phyloP scores from a whole-genome alignment of 2,888 invertebrate genomes.

The Lycaena phlaeas region DNA sequence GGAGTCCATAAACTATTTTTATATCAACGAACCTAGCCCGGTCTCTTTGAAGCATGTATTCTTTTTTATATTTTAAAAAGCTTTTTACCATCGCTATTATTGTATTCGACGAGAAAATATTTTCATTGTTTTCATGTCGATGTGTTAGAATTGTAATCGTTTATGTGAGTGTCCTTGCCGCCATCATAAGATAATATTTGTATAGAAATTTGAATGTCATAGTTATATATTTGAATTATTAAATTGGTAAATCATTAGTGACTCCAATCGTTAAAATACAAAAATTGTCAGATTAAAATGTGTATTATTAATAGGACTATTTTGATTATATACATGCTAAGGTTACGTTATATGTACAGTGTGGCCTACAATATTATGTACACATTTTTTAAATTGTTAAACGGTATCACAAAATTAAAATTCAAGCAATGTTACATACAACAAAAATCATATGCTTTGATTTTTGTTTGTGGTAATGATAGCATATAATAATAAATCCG shows the following conservation, averaged over 20 bases:
- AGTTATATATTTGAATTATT: slow-evolving; percentile 3
- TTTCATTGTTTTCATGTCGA: slow-evolving; percentile 8
- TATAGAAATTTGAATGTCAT: slow-evolving; percentile 7
- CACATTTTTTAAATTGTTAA: no score
- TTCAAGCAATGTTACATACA: no score
- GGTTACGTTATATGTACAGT: no score
- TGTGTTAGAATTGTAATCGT: slow-evolving; percentile 4
- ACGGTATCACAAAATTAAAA: no score
- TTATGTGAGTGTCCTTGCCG: slow-evolving; percentile 7
- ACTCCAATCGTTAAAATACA: background rate
- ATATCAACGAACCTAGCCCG: slow-evolving; percentile 19
- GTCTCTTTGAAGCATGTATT: background rate
- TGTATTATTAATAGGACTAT: background rate
- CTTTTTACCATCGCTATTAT: slow-evolving; percentile 5
- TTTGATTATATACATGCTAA: slow-evolving; percentile 2
- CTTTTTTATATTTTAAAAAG: slow-evolving; percentile 3
- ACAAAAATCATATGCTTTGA: no score
- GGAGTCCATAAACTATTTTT: slow-evolving; percentile 11
- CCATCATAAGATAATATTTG: slow-evolving; percentile 4
- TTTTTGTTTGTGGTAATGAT: no score
- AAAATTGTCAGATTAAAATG: slow-evolving; percentile 5
- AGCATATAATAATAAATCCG: no score
- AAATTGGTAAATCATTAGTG: slow-evolving; percentile 1
- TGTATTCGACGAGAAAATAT: no score
- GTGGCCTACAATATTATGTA: no score